Conservation (phyloP, 2,888 invertebrate genomes). For the Melikaiella ostensackeni region DNA sequence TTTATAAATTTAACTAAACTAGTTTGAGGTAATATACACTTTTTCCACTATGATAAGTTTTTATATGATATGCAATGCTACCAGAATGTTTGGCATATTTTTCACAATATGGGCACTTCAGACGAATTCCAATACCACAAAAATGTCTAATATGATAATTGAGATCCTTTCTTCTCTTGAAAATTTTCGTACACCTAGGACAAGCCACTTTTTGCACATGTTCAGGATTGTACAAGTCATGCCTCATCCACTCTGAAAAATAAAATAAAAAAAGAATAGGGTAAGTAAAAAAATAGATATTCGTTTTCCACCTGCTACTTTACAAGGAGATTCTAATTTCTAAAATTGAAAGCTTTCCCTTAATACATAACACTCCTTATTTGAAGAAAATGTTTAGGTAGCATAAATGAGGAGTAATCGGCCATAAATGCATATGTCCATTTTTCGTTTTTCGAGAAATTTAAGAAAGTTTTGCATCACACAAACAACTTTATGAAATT, state of each 20-base stretch:
- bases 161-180: conserved; percentile 61
- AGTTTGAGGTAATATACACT: conserved; percentile 55
- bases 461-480: no score
- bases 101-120: conserved; percentile 73
- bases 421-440: no score
- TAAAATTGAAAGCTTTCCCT: neutral
- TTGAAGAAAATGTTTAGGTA: neutral
- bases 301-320: neutral
- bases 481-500: no score
- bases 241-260: neutral
- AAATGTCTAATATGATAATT: conserved; percentile 64
- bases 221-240: conserved; percentile 38
- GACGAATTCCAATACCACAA: conserved; percentile 61
- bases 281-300: neutral
- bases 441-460: no score
- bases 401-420: no score
- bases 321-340: neutral
- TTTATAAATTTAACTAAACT: conserved; percentile 12
- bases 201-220: conserved; percentile 47
- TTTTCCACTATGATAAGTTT: conserved; percentile 56
- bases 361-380: neutral
- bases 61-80: conserved; percentile 60
- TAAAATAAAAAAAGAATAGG: no score
- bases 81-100: conserved; percentile 59
- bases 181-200: conserved; percentile 72